These are phyloP conservation scores for Bombus pyrosoma DNA, from an alignment of 1,140 invertebrate species.

Conservation along the genomic window DNA sequence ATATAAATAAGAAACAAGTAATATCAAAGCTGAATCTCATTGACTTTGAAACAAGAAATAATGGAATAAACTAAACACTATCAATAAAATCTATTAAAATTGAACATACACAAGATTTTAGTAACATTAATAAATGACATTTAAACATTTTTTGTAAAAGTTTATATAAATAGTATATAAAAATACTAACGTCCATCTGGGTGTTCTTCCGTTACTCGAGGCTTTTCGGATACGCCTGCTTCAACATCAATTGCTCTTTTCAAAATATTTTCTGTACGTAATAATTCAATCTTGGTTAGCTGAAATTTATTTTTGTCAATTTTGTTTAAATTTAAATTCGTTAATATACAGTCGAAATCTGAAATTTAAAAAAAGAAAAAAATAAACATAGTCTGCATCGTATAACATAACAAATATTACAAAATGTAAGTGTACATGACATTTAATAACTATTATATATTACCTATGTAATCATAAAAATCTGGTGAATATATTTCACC, in stretches of 20 bases:
- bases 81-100: neutral
- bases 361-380: conserved; percentile 72
- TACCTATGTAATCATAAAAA: conserved; percentile 94
- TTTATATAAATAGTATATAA: neutral
- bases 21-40: neutral
- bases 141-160: neutral
- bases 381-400: neutral
- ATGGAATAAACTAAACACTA: neutral
- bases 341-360: conserved; percentile 95
- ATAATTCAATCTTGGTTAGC: conserved; percentile 88
- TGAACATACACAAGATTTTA: neutral
- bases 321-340: conserved; percentile 90
- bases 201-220: conserved; percentile 90
- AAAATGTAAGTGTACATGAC: neutral
- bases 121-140: neutral
- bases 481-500: conserved; percentile 93
- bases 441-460: conserved; percentile 20
- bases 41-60: neutral
- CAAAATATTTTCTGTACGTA: conserved; percentile 92
- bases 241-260: conserved; percentile 92
- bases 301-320: conserved; percentile 88
- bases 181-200: conserved; percentile 91
- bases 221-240: conserved; percentile 86
- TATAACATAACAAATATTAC: neutral
- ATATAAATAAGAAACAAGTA: conserved; percentile 27